phyloP scores from a whole-genome alignment of 2,797 vertebrate species.

The Sciurus vulgaris region DNA sequence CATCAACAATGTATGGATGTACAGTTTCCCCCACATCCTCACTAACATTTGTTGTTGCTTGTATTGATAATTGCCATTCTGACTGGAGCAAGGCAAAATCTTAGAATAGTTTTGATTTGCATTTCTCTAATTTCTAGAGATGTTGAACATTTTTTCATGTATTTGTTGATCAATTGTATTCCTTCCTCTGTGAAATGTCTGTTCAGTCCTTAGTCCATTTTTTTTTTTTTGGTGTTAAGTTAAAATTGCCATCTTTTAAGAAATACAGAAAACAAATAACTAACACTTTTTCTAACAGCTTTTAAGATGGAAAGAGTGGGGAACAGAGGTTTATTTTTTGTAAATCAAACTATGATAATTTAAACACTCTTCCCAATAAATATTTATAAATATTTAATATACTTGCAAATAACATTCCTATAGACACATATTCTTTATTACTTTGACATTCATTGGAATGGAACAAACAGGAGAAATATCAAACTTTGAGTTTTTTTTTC shows the following conservation, averaged over 20 bases:
- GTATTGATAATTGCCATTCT: too few relatives aligned
- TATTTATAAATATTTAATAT: slow-evolving; percentile 47
- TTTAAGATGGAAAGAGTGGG: background rate
- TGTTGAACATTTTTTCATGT: too few relatives aligned
- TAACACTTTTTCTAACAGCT: background rate
- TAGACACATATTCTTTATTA: background rate
- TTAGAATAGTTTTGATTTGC: too few relatives aligned
- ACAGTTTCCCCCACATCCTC: too few relatives aligned
- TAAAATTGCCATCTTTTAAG: background rate
- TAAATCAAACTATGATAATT: slow-evolving; percentile 29
- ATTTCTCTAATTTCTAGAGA: too few relatives aligned
- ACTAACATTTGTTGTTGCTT: too few relatives aligned
- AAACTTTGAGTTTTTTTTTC: background rate
- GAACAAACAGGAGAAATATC: background rate
- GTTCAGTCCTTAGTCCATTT: too few relatives aligned
- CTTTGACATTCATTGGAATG: slow-evolving; percentile 31
- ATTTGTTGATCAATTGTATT: too few relatives aligned
- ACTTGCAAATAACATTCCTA: background rate
- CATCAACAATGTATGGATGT: too few relatives aligned
- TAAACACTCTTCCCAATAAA: slow-evolving; percentile 38
- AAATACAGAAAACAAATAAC: slow-evolving; percentile 39
- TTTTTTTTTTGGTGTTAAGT: too few relatives aligned
- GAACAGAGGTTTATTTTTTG: background rate
- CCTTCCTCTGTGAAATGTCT: too few relatives aligned
- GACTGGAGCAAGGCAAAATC: too few relatives aligned